Evolutionary conservation across 2,113 vertebrate species (phyloP), one percentile per base, ranked within the genome.

Genomic region (Ceyx melanurus): DNA sequence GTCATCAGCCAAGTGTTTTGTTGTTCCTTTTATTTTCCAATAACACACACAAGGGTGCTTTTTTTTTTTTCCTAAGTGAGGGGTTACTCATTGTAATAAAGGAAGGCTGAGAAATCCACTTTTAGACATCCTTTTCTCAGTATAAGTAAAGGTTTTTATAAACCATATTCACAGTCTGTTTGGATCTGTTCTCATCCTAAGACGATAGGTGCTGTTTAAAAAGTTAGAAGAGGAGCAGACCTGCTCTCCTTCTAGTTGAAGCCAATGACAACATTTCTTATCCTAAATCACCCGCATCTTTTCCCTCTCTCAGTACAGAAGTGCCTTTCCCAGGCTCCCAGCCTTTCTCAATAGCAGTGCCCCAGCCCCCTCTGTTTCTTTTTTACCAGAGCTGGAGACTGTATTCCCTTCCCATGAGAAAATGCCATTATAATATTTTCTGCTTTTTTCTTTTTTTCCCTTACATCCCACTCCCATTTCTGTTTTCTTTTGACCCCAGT

Each of bases 391-490:
- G 71, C 48, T 86, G 82, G 37, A 91, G 65, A 92, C 67, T 73
- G 51, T 93, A 92, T 92, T 95, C 70, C 88, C 95, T 96, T 96
- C 95, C 87, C 92, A 95, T 88, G 94, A 95, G 95, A 93, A 96
- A 95, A 93, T 91, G 82, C n/a, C 85, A 91, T 84, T 89, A 81
- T 88, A 87, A 87, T 85, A 91, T 93, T 93, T 74, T 57, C 68
- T 88, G 31, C 2, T 77, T 92, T 87, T 86, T 29, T 71, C 50
- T 51, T 51, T 92, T 87, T 87, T 18, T 56, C 37, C 88, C 42
- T 80, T 93, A 85, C 40, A 88, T 37, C 65, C 68, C 60, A 71
- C 57, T 95, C 65, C 40, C 7, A 26, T 83, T 92, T 94, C 87
- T 94, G 75, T 86, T 93, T 91, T 81, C 57, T 88, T 96, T 92